Percentiles rank a stretch among this genome's conserved stretches.
These are phyloP conservation scores for Anolis apletophallus DNA, from an alignment of 2,797 vertebrate species.

Conservation along the genomic window DNA sequence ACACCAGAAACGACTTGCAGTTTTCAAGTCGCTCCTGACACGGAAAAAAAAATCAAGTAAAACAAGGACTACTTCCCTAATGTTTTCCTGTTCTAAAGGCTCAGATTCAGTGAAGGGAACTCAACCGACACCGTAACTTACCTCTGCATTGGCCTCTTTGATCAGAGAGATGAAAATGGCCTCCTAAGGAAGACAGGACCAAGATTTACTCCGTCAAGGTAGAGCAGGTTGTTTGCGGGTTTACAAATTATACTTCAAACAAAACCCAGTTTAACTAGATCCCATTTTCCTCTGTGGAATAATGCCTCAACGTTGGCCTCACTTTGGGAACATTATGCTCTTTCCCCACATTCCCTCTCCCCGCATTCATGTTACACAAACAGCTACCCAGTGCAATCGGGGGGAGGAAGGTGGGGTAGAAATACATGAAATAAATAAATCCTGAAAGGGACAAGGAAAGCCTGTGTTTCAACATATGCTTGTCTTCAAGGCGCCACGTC, in stretches of 20 bases:
- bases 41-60: no score
- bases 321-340: neutral
- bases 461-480: neutral
- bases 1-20: no score
- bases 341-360: no score
- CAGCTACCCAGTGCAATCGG: no score
- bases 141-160: slow-evolving; percentile 78
- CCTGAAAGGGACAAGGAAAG: neutral
- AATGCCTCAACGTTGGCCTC: neutral
- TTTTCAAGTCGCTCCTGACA: no score
- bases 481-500: neutral
- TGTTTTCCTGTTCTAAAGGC: neutral
- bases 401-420: no score
- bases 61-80: neutral
- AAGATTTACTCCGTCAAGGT: neutral
- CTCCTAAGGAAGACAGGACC: slow-evolving; percentile 73
- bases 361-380: neutral
- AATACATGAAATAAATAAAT: no score
- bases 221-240: rapidly evolving
- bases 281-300: neutral
- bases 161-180: slow-evolving; percentile 81
- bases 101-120: neutral
- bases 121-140: slow-evolving; percentile 60
- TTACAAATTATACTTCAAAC: neutral
- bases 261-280: neutral